phyloP scores from a whole-genome alignment of 2,888 invertebrate species.

The Drosophila heteroneura region DNA sequence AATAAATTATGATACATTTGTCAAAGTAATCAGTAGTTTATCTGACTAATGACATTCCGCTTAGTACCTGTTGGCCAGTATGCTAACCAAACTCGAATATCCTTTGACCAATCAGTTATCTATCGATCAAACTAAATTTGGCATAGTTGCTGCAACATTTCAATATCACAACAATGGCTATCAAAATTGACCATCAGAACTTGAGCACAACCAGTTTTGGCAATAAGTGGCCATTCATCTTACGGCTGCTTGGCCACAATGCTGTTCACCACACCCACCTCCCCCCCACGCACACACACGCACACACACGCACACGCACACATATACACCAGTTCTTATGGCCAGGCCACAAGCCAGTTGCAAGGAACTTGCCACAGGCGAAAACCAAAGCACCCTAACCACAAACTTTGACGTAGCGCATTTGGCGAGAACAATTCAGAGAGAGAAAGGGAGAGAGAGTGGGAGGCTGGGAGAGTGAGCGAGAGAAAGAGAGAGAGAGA shows the following conservation, averaged over 20 bases:
- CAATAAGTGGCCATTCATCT: conserved; percentile 79
- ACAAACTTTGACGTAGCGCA: conserved; percentile 59
- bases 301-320: neutral
- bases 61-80: neutral
- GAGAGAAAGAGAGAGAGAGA: neutral
- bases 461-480: no score
- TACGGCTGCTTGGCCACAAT: conserved; percentile 48
- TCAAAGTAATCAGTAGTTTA: neutral
- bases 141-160: conserved; percentile 21
- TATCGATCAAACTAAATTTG: conserved; percentile 29
- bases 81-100: neutral
- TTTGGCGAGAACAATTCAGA: conserved; percentile 38
- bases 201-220: conserved; percentile 48
- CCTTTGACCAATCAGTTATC: neutral
- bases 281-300: neutral
- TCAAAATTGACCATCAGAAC: conserved; percentile 36
- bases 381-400: conserved; percentile 60
- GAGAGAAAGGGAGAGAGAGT: neutral
- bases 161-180: conserved; percentile 34
- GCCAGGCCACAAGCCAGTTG: conserved; percentile 17
- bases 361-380: conserved; percentile 57
- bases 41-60: neutral
- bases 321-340: neutral
- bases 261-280: neutral
- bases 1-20: neutral